Base-by-base conservation (phyloP, 2,888 invertebrate genomes). In the Syrphus vitripennis region DNA sequence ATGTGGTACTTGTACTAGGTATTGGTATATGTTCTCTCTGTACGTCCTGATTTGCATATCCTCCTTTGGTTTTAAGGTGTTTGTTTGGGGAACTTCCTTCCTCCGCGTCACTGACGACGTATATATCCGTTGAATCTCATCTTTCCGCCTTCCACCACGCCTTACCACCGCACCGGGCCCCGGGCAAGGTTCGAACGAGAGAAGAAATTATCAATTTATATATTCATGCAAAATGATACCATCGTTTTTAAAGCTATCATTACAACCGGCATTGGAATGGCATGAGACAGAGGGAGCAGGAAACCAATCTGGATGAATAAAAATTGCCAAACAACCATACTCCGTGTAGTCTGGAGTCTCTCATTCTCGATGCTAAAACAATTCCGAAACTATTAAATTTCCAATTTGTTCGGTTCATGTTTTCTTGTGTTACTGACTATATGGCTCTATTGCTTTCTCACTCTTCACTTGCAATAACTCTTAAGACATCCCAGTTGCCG, bases 371-470 rank as follows among this genome's bases (percentile, higher is more conserved):
- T 80, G 61, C 10, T 84, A 63, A 84, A 84, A 84, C 84, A 81
- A 84, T 84, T 84, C 76, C 72, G 71, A 84, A 84, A 84, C 81
- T 84, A 84, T 84, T 81, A 84, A 84, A 84, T 81, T 84, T 84
- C 81, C 81, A 84, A 84, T 84, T 84, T 80, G 70, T 71, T 72
- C 61, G 53, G 71, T 48, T 72, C 45, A 42, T 67, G 67, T 67
- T 50, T 50, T 24, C 26, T 65, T 31, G 37, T 65, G 42, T 69
- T 24, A 29, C 29, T 42, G 29, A 9, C 21, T 16, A 34, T 34
- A 31, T 31, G 19, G 1, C 5, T 24, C 14, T 26, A 50, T 50
- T 50, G 7, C 24, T 26, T 50, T 26, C 24, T n/a, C 50, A 50
- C 24, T 50, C 14, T 26, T n/a, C n/a, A 14, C 24, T 26, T 26